A percentile compares a stretch with the other conserved stretches of the same genome.
phyloP scores from a whole-genome alignment of 2,113 vertebrate genomes.

The Camelus dromedarius region DNA sequence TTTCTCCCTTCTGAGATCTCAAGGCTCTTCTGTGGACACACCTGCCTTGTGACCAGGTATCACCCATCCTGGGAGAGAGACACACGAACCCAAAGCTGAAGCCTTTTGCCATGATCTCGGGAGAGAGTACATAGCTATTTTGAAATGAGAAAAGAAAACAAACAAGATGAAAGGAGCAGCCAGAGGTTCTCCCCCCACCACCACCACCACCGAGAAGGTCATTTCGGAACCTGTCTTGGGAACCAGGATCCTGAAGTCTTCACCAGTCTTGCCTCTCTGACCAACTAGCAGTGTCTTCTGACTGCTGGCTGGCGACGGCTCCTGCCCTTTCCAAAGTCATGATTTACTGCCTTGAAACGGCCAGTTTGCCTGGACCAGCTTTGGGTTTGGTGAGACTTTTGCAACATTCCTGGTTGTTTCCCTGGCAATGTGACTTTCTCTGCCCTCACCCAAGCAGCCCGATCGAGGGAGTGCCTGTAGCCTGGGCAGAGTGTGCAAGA shows the following conservation, averaged over 20 bases:
- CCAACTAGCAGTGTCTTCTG: neutral
- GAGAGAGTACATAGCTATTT: neutral
- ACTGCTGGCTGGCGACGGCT: neutral
- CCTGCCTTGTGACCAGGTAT: neutral
- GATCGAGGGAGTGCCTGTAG: neutral
- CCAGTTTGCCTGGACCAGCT: neutral
- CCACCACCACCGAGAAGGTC: neutral
- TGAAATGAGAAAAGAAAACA: neutral
- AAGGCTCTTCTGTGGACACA: neutral
- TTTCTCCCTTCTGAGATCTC: neutral
- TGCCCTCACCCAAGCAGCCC: neutral
- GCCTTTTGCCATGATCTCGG: neutral
- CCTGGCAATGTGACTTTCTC: neutral
- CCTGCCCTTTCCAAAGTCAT: slow-evolving; percentile 4
- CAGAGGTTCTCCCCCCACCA: too few relatives aligned
- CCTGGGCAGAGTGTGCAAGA: neutral
- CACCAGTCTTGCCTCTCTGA: neutral
- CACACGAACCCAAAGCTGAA: neutral
- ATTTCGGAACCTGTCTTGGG: neutral
- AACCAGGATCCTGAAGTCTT: neutral
- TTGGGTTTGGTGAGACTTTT: neutral
- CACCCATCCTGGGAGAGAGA: neutral
- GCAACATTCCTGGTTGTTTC: neutral
- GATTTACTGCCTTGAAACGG: neutral
- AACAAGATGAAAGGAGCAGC: neutral